Evolutionary conservation across 2,113 vertebrate species (phyloP).

Genomic region (Rhea americana): DNA sequence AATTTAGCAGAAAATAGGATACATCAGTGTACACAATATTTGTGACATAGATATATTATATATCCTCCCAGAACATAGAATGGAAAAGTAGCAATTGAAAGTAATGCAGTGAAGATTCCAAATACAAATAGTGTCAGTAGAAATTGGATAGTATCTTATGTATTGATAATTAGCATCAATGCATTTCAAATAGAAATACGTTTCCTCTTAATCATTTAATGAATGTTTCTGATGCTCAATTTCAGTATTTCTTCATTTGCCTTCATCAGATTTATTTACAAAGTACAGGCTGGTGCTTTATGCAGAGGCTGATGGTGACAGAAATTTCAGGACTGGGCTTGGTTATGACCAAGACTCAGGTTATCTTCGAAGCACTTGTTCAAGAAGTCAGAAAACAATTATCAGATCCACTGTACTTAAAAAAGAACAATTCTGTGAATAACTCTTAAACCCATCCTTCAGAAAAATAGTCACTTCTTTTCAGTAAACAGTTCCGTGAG

Average conservation of each 20-base stretch:
- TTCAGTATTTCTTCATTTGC: slow-evolving; percentile 20
- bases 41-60: not conserved
- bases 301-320: not conserved
- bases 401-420: not conserved
- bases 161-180: not conserved
- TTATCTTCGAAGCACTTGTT: not conserved
- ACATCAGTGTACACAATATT: not conserved
- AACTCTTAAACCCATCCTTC: not conserved
- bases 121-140: not conserved
- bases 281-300: not conserved
- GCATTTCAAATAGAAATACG: not conserved
- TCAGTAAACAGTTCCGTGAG: slow-evolving; percentile 23
- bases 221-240: not conserved
- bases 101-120: not conserved
- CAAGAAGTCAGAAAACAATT: not conserved
- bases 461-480: slow-evolving; percentile 15
- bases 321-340: not conserved
- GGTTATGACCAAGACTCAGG: not conserved
- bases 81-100: not conserved
- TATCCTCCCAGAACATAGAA: not conserved
- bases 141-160: not conserved
- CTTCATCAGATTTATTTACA: not conserved
- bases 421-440: slow-evolving; percentile 21
- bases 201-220: not conserved
- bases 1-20: slow-evolving; percentile 13